Base-by-base conservation (phyloP, 1,140 invertebrate species). In the Drosophila sechellia region DNA sequence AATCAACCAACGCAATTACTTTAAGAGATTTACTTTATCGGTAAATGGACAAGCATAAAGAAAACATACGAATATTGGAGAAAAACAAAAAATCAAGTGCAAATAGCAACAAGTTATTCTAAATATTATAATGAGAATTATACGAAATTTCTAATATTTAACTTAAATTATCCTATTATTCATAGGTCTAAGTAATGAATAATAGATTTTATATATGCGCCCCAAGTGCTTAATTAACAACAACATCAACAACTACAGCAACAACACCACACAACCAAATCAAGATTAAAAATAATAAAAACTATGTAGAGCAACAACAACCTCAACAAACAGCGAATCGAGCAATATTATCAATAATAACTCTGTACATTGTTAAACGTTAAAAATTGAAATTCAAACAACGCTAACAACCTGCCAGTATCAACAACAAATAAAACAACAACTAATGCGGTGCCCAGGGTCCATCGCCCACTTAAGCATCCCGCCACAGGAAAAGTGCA, bases 241-340 rank as follows among this genome's bases (percentile, higher is more conserved):
- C 22, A 43, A 43, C n/a, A 15, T 4, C 1, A 45, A 45, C 17
- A 72, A 77, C 81, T 79, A 81, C 64, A 66, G 66, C 74, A 85
- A 86, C 40, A 76, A 63, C 42, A 42, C 37, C 72, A 54, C 37
- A 50, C 37, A 49, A 52, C 45, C 50, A 66, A 75, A 49, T 54
- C 39, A 57, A 79, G 22, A 56, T 22, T 52, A 63, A 20, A 8
- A 48, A 22, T 22, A 27, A 31, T 22, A 27, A 31, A 73, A 55
- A 84, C 61, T 42, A 56, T 70, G 66, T 57, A 56, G 60, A 72
- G 78, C 81, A 83, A 87, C 74, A 66, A 71, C 74, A 85, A 86
- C 83, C 83, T 87, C 81, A 87, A 79, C 53, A 75, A 87, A 81
- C 70, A 81, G 74, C 69, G 84, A 86, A 87, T 79, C 79, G 79